Evolutionary conservation across 1,140 invertebrate genomes (phyloP), one percentile per base, ranked within the genome.

Genomic region (Stegodyphus mimosarum): DNA sequence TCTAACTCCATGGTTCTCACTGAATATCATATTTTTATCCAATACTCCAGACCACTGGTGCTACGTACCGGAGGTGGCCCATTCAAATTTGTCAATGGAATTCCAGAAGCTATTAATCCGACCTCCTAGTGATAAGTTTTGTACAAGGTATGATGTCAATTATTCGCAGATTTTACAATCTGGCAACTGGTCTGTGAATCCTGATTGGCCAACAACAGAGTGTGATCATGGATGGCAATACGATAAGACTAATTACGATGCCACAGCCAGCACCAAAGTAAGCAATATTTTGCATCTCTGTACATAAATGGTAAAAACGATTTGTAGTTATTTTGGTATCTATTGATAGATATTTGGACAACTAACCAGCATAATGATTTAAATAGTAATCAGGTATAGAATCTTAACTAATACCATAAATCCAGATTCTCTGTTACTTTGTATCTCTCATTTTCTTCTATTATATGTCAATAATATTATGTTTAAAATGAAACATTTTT

Each of bases 11-110:
- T 87, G 81, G 69, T 77, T 87, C 49, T 86, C 74, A 13, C 71
- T 92, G 88, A 92, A 92, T 77, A 89, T 92, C 5, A 90, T 93
- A 49, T 88, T 93, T 85, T 90, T 91, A 0, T 88, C 92, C 49
- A 89, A 90, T 13, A 89, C 91, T 81, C 92, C 92, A 15, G 91
- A 92, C 67, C 92, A 93, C 83, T 93, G 92, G 92, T 93, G 92
- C 87, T 89, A 90, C 51, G 91, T 92, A 15, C 90, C 92, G 0
- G 91, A 92, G 48, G 88, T 90, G 33, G 90, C 91, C 48, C 79
- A 88, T 1, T 90, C 91, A 0, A 92, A 92, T 87, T 89, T 90
- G 18, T 89, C 91, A 0, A 9, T 91, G 17, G 89, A 91, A 7
- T 78, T 91, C 83, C 86, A 88, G 60, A 70, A 66, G 33, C 1